phyloP scores from a whole-genome alignment of 2,113 vertebrate species.

The Mola mola region DNA sequence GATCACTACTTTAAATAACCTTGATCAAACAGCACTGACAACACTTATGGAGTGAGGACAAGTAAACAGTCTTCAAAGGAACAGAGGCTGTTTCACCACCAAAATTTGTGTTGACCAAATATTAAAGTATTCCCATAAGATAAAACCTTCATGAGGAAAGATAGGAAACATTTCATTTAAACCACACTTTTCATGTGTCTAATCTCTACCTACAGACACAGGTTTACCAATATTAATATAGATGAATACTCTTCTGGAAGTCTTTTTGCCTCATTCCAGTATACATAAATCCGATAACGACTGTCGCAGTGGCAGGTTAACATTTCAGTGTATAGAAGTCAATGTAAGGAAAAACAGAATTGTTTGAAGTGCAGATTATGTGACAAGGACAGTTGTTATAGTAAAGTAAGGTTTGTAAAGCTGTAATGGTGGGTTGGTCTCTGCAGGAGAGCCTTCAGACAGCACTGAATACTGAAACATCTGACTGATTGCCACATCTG shows the following conservation, averaged over 20 bases:
- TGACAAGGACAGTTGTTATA: conserved; percentile 40
- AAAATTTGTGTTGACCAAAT: too few species aligned
- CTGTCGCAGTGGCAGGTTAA: conserved; percentile 27
- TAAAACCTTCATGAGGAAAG: too few species aligned
- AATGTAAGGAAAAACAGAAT: conserved; percentile 16
- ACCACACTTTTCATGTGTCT: too few species aligned
- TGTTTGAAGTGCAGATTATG: conserved; percentile 53
- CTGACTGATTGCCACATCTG: conserved; percentile 82
- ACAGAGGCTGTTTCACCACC: too few species aligned
- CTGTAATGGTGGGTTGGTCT: conserved; percentile 53
- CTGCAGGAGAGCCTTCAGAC: conserved; percentile 63
- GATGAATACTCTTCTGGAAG: conserved; percentile 18
- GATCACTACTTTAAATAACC: too few species aligned
- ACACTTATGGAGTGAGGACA: too few species aligned
- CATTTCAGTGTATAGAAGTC: conserved; percentile 23
- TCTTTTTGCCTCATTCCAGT: conserved; percentile 1
- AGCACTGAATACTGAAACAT: conserved; percentile 78
- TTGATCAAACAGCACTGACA: too few species aligned
- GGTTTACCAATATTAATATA: not conserved
- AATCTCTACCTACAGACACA: too few species aligned
- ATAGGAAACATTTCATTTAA: too few species aligned
- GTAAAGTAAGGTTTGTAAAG: conserved; percentile 59
- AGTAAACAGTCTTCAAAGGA: too few species aligned
- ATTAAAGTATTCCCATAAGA: too few species aligned
- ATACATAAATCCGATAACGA: conserved; percentile 41